phyloP scores from a whole-genome alignment of 2,797 vertebrate species.

The Rhynchonycteris naso region DNA sequence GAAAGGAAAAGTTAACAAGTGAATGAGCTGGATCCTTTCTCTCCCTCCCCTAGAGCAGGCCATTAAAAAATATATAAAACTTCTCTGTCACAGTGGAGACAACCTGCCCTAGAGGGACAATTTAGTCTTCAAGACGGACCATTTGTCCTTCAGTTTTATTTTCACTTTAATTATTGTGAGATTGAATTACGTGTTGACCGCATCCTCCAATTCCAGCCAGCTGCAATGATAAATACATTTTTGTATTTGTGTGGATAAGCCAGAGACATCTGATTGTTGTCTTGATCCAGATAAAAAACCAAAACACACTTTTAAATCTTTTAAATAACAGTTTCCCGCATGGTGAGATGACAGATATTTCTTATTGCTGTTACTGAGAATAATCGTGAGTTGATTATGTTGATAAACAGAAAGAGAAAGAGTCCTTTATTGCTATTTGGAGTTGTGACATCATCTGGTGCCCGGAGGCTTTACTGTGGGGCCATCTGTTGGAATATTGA shows the following conservation, averaged over 20 bases:
- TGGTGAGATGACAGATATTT: not conserved
- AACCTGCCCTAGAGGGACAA: not conserved
- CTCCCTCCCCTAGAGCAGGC: not conserved
- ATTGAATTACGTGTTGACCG: not conserved
- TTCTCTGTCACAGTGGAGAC: not conserved
- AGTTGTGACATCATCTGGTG: not conserved
- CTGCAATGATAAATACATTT: not conserved
- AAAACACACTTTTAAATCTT: too few species aligned
- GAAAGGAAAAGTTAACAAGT: slow-evolving; percentile 48
- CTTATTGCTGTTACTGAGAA: not conserved
- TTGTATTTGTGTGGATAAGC: not conserved
- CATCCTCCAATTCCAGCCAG: not conserved
- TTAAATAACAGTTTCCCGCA: not conserved
- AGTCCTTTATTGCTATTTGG: not conserved
- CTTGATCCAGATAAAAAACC: not conserved
- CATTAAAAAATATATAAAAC: slow-evolving; percentile 39
- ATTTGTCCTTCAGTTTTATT: slow-evolving; percentile 15
- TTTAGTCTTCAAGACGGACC: not conserved
- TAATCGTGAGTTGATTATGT: not conserved
- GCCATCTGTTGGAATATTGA: not conserved
- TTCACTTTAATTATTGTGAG: slow-evolving; percentile 38
- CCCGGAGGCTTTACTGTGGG: not conserved
- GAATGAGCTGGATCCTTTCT: slow-evolving; percentile 43
- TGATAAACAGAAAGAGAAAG: not conserved
- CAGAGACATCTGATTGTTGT: not conserved